Percentiles rank a stretch among this genome's conserved stretches.
Conservation (phyloP, 2,797 vertebrate genomes). For the Mormyrus hasselquistii region DNA sequence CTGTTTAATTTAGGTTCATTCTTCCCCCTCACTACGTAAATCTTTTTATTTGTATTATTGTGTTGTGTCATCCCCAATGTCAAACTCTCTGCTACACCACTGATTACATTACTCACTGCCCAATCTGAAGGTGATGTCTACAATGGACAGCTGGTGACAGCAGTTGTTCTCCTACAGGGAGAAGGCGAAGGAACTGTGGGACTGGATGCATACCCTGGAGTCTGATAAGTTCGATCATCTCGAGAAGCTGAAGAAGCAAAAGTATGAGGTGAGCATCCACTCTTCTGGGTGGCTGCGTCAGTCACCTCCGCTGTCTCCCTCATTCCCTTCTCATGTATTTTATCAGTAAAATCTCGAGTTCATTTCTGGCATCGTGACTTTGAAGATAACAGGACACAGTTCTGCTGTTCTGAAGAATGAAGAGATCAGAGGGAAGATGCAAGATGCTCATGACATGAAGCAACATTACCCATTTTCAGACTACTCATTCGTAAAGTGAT, state of each 20-base stretch:
- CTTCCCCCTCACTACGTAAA: not conserved
- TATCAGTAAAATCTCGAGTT: not conserved
- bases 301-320: not conserved
- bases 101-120: not conserved
- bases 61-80: not conserved
- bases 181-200: constrained; percentile 60
- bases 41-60: not conserved
- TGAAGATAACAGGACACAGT: not conserved
- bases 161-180: constrained; percentile 44
- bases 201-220: constrained; percentile 62
- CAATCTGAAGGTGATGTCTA: not conserved
- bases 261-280: constrained; percentile 61
- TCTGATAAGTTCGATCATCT: constrained; percentile 62
- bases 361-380: not conserved
- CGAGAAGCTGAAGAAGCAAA: constrained; percentile 64
- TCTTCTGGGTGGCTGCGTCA: not conserved
- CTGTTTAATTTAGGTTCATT: not conserved
- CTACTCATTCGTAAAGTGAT: not conserved
- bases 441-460: not conserved
- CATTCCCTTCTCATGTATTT: not conserved
- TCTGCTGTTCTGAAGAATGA: not conserved
- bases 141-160: not conserved
- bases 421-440: not conserved
- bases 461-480: not conserved
- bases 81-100: not conserved